These are phyloP conservation scores for Atrina japonica DNA, from an alignment of 2,888 invertebrate genomes.

Conservation along the genomic window DNA sequence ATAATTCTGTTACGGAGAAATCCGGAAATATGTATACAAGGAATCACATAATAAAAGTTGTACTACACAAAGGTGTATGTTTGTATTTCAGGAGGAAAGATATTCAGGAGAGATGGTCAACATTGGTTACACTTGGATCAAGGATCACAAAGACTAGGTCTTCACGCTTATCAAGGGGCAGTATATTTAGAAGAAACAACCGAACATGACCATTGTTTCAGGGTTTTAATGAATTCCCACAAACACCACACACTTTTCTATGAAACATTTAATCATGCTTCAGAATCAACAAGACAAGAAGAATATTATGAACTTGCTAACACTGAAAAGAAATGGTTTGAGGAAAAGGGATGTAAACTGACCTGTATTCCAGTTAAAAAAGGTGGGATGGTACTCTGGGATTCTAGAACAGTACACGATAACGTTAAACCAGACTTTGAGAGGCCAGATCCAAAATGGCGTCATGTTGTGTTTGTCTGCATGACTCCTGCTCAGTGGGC, in stretches of 20 bases:
- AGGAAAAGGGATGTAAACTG: slow-evolving; percentile 50
- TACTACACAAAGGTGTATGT: too few species aligned
- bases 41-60: too few species aligned
- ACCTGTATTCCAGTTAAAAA: slow-evolving; percentile 63
- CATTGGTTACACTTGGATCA: slow-evolving; percentile 68
- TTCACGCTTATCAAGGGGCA: slow-evolving; percentile 68
- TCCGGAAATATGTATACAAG: too few species aligned
- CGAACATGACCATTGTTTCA: slow-evolving; percentile 60
- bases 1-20: too few species aligned
- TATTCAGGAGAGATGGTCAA: slow-evolving; percentile 30
- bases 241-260: slow-evolving; percentile 51
- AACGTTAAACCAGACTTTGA: slow-evolving; percentile 58
- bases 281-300: slow-evolving; percentile 11
- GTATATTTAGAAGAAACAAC: slow-evolving; percentile 63
- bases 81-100: slow-evolving; percentile 1
- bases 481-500: slow-evolving; percentile 72
- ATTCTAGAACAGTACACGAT: slow-evolving; percentile 68
- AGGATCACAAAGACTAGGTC: slow-evolving; percentile 49
- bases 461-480: slow-evolving; percentile 64
- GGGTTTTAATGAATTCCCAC: slow-evolving; percentile 62
- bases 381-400: slow-evolving; percentile 73
- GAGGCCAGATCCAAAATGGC: slow-evolving; percentile 59
- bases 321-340: slow-evolving; percentile 46
- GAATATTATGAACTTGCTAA: slow-evolving; percentile 47
- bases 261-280: slow-evolving; percentile 34